Evolutionary conservation across 2,797 vertebrate species (phyloP), one percentile per base, ranked within the genome.

Genomic region (Vespertilio murinus): DNA sequence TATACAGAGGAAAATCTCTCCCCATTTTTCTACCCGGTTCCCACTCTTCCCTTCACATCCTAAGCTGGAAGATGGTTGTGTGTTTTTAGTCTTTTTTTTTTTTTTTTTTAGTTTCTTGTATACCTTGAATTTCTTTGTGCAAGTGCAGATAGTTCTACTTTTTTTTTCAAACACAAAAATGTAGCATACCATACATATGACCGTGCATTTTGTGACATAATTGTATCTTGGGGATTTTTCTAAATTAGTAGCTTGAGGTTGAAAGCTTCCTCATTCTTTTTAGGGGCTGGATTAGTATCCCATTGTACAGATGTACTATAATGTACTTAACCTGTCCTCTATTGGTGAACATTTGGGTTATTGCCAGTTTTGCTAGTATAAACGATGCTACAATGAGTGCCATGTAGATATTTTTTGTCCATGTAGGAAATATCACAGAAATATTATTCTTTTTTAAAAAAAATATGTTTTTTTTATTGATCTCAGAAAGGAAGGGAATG

Each of bases 211-310:
- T 92, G 64, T 87, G 56, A 64, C 65, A 73, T 70, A 94, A 33
- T 49, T 65, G 17, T 71, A 28, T 42, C 35, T 88, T 77, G 47
- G 71, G 30, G 9, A 14, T 87, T 59, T 94, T 75, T 87, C 35
- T 64, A 71, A 73, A 80, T 71, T 71, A 75, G 23, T 52, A 40
- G 42, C 47, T 20, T 81, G 25, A 30, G 42, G 52, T 20, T 81
- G 25, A 30, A 88, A 90, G 45, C 17, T 69, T 67, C 88, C 74
- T 91, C 49, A 71, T 88, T 85, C 74, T 78, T 94, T 86, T 52
- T 47, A 83, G 23, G 49, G 59, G 3, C 33, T 59, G 4, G 18
- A 18, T 64, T 64, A 54, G 25, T 61, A 64, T 38, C 13, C 83
- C 23, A 38, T 65, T 79, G 35, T 17, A 75, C 45, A 28, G 59